Conservation (phyloP, 1,140 invertebrate genomes). For the Ceratitis capitata region DNA sequence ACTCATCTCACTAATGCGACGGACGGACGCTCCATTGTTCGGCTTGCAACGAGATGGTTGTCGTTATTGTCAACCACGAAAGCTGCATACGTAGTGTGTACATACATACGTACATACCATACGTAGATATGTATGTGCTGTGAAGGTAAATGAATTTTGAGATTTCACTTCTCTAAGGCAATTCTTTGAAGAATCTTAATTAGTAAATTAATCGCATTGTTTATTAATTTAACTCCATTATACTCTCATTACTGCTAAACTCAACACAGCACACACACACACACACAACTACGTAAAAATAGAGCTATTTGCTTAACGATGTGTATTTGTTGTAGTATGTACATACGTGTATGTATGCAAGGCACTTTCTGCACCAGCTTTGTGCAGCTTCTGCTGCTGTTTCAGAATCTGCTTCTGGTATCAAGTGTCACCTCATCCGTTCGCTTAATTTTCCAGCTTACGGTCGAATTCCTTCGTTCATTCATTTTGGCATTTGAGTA, state of each 20-base stretch:
- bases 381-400: background rate
- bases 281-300: too few species aligned
- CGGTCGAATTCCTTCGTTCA: background rate
- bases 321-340: too few species aligned
- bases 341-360: too few species aligned
- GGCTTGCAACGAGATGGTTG: background rate
- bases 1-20: background rate
- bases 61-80: background rate
- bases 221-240: constrained; percentile 64
- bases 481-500: constrained; percentile 24
- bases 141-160: background rate
- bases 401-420: background rate
- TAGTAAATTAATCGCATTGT: constrained; percentile 65
- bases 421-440: background rate
- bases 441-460: background rate
- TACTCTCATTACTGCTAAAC: constrained; percentile 49
- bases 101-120: background rate
- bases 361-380: background rate
- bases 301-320: too few species aligned
- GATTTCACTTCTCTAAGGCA: constrained; percentile 18
- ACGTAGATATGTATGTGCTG: background rate
- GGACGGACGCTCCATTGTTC: background rate
- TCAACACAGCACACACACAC: background rate
- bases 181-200: constrained; percentile 53
- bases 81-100: background rate